Percentiles rank a stretch among this genome's conserved stretches.
Evolutionary conservation across 2,888 invertebrate species (phyloP).

Genomic region (Ophioninae sp.): DNA sequence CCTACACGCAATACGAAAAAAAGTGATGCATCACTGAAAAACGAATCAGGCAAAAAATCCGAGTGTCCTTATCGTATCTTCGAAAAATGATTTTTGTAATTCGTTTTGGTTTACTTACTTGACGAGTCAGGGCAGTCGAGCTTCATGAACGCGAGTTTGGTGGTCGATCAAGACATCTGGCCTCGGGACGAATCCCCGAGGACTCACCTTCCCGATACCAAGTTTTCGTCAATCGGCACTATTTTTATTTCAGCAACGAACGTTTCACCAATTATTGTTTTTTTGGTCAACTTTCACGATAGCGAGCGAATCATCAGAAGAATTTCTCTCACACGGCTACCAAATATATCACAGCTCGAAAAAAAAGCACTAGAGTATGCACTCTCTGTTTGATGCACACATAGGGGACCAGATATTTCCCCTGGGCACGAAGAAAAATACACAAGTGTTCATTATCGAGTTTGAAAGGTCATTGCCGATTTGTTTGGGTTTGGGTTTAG

Average conservation of each 20-base stretch:
- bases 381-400: conserved; percentile 11
- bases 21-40: no score
- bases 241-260: background rate
- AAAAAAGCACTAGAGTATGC: background rate
- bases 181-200: conserved; percentile 61
- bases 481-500: no score
- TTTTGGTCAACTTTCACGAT: background rate
- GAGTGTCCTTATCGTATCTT: background rate
- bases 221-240: background rate
- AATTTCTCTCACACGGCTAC: background rate
- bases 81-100: background rate
- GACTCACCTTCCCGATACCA: conserved; percentile 29
- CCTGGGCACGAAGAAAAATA: background rate
- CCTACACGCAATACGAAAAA: no score
- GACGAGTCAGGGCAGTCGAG: conserved; percentile 79
- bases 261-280: background rate
- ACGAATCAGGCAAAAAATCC: no score
- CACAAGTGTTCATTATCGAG: conserved; percentile 10
- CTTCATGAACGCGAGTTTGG: conserved; percentile 76
- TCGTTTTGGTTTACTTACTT: conserved; percentile 73
- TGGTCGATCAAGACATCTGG: conserved; percentile 72
- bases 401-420: background rate
- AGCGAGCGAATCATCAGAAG: background rate
- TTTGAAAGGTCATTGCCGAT: background rate
- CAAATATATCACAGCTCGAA: conserved; percentile 1